Conservation (phyloP, 1,140 invertebrate species). For the Aphelinus certus region DNA sequence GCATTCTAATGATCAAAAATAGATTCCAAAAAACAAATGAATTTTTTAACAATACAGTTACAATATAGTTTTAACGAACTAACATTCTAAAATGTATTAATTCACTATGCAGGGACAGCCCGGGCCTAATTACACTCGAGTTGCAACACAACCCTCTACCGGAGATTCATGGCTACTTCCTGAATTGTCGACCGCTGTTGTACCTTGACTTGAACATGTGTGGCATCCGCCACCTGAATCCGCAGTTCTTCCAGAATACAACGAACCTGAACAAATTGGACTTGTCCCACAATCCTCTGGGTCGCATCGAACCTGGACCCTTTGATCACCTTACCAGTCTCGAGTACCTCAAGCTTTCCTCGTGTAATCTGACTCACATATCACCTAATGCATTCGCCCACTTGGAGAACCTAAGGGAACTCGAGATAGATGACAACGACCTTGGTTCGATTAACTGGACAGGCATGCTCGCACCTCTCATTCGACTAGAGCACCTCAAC, state of each 20-base stretch:
- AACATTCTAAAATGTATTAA: too few relatives aligned
- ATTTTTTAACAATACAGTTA: too few relatives aligned
- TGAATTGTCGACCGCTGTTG: constrained; percentile 72
- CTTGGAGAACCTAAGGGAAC: constrained; percentile 70
- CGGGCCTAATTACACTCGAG: constrained; percentile 75
- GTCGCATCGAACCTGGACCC: constrained; percentile 67
- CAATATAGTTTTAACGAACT: too few relatives aligned
- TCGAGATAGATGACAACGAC: constrained; percentile 73
- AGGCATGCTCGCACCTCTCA: constrained; percentile 68
- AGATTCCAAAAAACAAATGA: too few relatives aligned
- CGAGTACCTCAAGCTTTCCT: constrained; percentile 73
- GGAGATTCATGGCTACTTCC: constrained; percentile 71
- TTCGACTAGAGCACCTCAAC: constrained; percentile 72
- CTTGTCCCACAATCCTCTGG: constrained; percentile 75
- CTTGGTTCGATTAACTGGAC: constrained; percentile 71
- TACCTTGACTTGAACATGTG: constrained; percentile 76
- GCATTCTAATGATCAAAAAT: too few relatives aligned
- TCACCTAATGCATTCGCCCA: constrained; percentile 68
- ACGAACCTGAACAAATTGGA: constrained; percentile 74
- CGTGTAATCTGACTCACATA: constrained; percentile 72
- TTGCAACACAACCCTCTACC: constrained; percentile 75
- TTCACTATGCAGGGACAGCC: constrained; percentile 70
- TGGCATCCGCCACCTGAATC: constrained; percentile 68
- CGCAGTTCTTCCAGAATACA: constrained; percentile 74
- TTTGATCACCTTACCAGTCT: constrained; percentile 73